Evolutionary conservation across 2,888 invertebrate genomes (phyloP), one percentile per base, ranked within the genome.

Genomic region (Apotomis capreana): DNA sequence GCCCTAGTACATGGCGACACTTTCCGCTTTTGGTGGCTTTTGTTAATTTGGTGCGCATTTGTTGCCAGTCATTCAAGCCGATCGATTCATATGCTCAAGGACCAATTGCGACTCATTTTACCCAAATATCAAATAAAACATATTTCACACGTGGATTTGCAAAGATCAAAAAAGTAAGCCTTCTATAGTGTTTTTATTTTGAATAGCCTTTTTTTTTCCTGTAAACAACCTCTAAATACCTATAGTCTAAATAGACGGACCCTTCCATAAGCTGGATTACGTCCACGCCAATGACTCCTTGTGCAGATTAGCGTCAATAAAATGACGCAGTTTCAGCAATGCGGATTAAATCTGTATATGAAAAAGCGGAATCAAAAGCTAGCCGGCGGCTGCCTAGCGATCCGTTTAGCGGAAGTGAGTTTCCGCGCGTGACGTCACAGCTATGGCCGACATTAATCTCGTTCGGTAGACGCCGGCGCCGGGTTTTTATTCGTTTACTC

Each of bases 291-390:
- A 62, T 51, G 62, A 73, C 52, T 61, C 61, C 61, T 61, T 26
- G 55, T n/a, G 13, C 63, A 63, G 67, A 70, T 73, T 73, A 70
- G 70, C 70, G 60, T 62, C 65, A 70, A 73, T 73, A 60, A 62
- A 65, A 67, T 73, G 67, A 73, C 67, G 70, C 65, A 60, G 67
- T 72, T 72, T 68, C 68, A 72, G 68, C 72, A 72, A 72, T 70
- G 70, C 74, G 78, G 77, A 78, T 80, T 78, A 77, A 77, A 77
- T 75, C 70, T 72, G 74, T 75, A 68, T 69, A 71, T 74, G 67
- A 72, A 73, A 73, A 61, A 55, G 65, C 61, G 68, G 68, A 75
- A 61, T 69, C 69, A 74, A 72, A 65, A 65, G 74, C 74, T 70
- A 58, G 74, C 74, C 70, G 67, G 37, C 74, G 73, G 75, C 68